Percentiles rank a stretch among this genome's conserved stretches.
Evolutionary conservation across 1,140 invertebrate genomes (phyloP).

Genomic region (Pemphigus obesinymphae): DNA sequence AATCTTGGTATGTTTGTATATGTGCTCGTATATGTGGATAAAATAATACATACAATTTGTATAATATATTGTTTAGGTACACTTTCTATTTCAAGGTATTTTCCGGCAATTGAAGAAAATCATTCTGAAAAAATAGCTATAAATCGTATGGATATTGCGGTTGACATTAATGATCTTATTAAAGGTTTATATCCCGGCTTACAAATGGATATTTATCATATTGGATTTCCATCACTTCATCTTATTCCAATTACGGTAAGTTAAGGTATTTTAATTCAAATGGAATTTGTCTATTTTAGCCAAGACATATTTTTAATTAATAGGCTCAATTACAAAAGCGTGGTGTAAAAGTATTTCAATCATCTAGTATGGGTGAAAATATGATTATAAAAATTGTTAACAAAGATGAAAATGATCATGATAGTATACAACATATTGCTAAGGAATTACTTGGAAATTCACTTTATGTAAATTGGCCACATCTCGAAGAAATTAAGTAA

Average conservation of each 20-base stretch:
- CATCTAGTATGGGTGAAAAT: slow-evolving; percentile 70
- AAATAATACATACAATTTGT: not conserved
- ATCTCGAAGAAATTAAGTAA: slow-evolving; percentile 64
- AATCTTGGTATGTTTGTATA: slow-evolving; percentile 54
- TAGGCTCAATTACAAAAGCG: slow-evolving; percentile 64
- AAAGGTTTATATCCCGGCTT: slow-evolving; percentile 71
- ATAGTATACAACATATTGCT: slow-evolving; percentile 53
- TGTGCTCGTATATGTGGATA: slow-evolving; percentile 20
- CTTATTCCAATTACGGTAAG: slow-evolving; percentile 72
- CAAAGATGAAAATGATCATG: slow-evolving; percentile 45
- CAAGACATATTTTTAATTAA: slow-evolving; percentile 29
- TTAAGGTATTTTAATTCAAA: slow-evolving; percentile 18
- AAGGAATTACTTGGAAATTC: slow-evolving; percentile 64
- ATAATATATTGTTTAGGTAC: slow-evolving; percentile 26
- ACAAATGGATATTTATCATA: slow-evolving; percentile 67
- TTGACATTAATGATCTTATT: slow-evolving; percentile 60
- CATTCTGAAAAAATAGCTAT: slow-evolving; percentile 49
- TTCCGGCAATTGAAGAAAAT: slow-evolving; percentile 59
- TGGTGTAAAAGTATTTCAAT: slow-evolving; percentile 83
- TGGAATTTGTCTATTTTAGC: no score
- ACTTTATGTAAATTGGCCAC: slow-evolving; percentile 83
- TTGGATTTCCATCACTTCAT: slow-evolving; percentile 86
- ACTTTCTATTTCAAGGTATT: slow-evolving; percentile 59
- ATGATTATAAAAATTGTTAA: slow-evolving; percentile 68
- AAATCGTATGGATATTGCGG: slow-evolving; percentile 58